Evolutionary conservation across 2,797 vertebrate species (phyloP), one percentile per base, ranked within the genome.

Genomic region (Cirrhinus mrigala): DNA sequence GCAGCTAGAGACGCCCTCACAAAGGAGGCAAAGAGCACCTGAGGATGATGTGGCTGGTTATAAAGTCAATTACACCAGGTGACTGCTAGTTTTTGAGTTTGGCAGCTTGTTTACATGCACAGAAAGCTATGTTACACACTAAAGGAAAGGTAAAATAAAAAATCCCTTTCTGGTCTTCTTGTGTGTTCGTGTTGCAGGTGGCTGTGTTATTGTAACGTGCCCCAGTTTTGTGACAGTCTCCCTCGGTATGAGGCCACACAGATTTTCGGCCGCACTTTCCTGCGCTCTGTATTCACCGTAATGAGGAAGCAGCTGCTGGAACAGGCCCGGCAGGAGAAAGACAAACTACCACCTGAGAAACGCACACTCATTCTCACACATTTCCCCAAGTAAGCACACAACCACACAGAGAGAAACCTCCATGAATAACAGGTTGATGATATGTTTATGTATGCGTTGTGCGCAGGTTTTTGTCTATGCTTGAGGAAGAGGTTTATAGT

Each of bases 401-500:
- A 3, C 3, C 20, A 75, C 29, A 64, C 8, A 12, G 10, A 81
- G 40, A 64, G 8, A 74, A 60, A 54, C 14, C 18, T 40, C 11
- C 20, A 48, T n/a, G 24, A 62, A 14, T 50, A 27, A 83, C 24
- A 11, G 2, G 7, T n/a, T 18, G 18, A 84, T 20, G 56, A 27
- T 50, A 18, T 82, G 56, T 88, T 64, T 46, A 27, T 54, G 50
- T 52, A 4, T 50, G 44, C 84, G 62, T 24, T 88, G 58, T 86
- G 33, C 48, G 37, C 92, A 99, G 98, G 90, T 99, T 99, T 93
- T 91, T 99, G 76, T 99, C 98, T 0, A 99, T 99, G 98, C 93
- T 99, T 92, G 98, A 99, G 91, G 98, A 99, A 94, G 98, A 99
- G 92, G 97, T 99, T 60, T 99, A 99, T 92, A 99, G 98, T 92